Evolutionary conservation across 2,888 invertebrate species (phyloP).

Genomic region (Stenurella melanura): DNA sequence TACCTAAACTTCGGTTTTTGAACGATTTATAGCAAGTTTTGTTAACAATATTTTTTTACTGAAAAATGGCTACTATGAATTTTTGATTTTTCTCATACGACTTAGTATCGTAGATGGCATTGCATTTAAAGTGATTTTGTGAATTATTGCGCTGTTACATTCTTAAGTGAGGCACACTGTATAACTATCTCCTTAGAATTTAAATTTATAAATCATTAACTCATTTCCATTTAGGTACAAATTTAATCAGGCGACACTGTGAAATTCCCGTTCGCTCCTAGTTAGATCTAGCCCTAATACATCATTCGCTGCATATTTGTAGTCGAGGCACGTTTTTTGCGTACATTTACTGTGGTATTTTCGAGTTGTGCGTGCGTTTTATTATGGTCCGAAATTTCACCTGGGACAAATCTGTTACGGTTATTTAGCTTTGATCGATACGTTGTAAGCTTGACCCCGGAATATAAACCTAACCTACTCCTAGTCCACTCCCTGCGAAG

Average conservation of each 20-base stretch:
- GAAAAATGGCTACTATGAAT: no score
- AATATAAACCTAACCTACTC: conserved; percentile 38
- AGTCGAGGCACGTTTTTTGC: conserved; percentile 29
- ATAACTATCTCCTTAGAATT: no score
- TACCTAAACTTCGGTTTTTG: no score
- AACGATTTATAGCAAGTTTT: no score
- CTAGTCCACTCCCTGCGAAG: conserved; percentile 28
- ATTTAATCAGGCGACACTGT: background rate
- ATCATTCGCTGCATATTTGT: conserved; percentile 12
- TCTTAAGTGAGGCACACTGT: background rate
- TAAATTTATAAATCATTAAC: background rate
- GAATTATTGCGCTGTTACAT: no score
- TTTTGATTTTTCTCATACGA: no score
- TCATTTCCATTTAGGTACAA: background rate
- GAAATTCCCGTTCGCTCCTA: conserved; percentile 16
- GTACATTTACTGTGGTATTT: conserved; percentile 25
- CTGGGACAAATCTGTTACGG: conserved; percentile 56
- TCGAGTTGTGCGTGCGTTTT: conserved; percentile 41
- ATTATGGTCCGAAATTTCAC: conserved; percentile 44
- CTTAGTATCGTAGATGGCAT: no score
- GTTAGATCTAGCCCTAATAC: conserved; percentile 11
- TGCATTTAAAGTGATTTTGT: no score
- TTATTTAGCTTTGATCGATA: conserved; percentile 56
- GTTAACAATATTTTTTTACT: no score
- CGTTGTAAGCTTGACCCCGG: conserved; percentile 48